Evolutionary conservation across 2,797 vertebrate genomes (phyloP).

Genomic region (Myotis daubentonii): DNA sequence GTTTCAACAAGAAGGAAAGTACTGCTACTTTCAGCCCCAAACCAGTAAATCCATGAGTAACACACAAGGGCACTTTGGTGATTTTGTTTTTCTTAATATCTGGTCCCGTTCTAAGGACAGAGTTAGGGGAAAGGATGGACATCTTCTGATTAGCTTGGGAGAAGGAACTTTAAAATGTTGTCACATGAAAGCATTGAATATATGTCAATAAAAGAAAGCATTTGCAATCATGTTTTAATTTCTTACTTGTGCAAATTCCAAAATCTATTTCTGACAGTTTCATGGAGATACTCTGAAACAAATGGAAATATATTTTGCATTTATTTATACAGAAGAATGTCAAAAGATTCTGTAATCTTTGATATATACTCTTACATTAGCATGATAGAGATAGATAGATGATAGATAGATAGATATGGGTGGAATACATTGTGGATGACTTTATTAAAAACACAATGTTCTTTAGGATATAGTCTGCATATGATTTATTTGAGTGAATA

Average conservation of each 20-base stretch:
- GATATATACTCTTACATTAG: background rate
- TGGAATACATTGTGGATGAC: background rate
- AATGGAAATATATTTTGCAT: background rate
- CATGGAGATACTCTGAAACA: background rate
- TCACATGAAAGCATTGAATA: background rate
- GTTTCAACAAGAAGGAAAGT: background rate
- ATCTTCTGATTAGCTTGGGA: background rate
- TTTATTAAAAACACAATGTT: constrained; percentile 10
- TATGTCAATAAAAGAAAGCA: background rate
- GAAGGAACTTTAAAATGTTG: background rate
- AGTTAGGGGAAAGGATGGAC: background rate
- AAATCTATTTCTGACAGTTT: constrained; percentile 27
- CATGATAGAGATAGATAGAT: background rate
- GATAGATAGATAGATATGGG: background rate
- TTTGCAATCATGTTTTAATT: background rate
- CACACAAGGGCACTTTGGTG: background rate
- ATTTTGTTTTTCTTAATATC: background rate
- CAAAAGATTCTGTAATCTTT: constrained; percentile 8
- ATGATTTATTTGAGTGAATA: constrained; percentile 25
- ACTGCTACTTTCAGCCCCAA: background rate
- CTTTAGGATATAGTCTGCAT: background rate
- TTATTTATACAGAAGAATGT: constrained; percentile 6
- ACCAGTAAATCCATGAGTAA: background rate
- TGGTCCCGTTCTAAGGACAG: background rate
- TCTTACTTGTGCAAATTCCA: constrained; percentile 1